A percentile compares a stretch with the other conserved stretches of the same genome.
These are phyloP conservation scores for Actinostola sp. DNA, from an alignment of 92 coral and sea anemone species.

Conservation along the genomic window DNA sequence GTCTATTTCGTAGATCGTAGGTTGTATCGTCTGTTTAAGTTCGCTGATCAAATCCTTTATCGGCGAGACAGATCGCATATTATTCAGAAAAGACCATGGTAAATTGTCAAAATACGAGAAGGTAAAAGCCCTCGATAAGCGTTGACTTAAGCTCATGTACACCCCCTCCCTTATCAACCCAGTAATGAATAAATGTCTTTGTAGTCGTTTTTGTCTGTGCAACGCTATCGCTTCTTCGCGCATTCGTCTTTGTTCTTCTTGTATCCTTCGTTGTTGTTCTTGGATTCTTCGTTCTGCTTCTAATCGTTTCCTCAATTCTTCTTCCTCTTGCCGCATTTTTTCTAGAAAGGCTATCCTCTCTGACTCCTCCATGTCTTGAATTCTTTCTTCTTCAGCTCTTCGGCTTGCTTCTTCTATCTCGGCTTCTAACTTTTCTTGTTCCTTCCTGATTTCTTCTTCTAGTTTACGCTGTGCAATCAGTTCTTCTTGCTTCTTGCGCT, in stretches of 20 bases:
- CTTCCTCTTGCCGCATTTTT: slow-evolving; percentile 84
- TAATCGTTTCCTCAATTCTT: slow-evolving; percentile 70
- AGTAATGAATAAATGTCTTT: slow-evolving; percentile 84
- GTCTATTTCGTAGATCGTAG: slow-evolving; percentile 56
- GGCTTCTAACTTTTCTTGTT: slow-evolving; percentile 83
- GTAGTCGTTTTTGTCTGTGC: slow-evolving; percentile 75
- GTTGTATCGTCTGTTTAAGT: slow-evolving; percentile 47
- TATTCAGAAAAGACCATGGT: slow-evolving; percentile 78
- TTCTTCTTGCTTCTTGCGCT: slow-evolving; percentile 84
- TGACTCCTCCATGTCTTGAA: slow-evolving; percentile 85
- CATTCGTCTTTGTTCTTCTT: slow-evolving; percentile 77
- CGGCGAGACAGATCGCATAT: slow-evolving; percentile 55
- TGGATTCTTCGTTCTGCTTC: slow-evolving; percentile 75
- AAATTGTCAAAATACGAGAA: slow-evolving; percentile 85
- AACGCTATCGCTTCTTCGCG: slow-evolving; percentile 82
- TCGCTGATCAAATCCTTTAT: slow-evolving; percentile 47
- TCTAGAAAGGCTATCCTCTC: slow-evolving; percentile 85
- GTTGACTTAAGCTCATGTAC: slow-evolving; percentile 72
- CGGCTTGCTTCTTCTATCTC: slow-evolving; percentile 83
- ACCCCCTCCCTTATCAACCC: slow-evolving; percentile 71
- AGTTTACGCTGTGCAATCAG: slow-evolving; percentile 84
- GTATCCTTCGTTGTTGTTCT: slow-evolving; percentile 67
- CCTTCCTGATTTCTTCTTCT: slow-evolving; percentile 87
- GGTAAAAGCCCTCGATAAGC: slow-evolving; percentile 84
- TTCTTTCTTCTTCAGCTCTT: slow-evolving; percentile 83